phyloP scores from a whole-genome alignment of 1,140 invertebrate species.

The Anastatus disparis region DNA sequence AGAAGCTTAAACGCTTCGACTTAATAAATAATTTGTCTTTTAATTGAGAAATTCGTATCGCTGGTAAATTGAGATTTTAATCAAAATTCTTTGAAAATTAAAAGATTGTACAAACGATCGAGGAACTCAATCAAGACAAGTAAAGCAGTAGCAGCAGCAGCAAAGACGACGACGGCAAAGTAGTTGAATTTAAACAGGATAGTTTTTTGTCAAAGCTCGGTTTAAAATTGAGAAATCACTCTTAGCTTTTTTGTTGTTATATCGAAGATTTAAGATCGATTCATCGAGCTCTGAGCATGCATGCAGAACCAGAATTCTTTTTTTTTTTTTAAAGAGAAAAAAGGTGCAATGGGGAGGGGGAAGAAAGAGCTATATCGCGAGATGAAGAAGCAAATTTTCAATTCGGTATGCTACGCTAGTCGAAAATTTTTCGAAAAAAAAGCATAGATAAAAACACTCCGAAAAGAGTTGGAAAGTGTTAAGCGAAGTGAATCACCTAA shows the following conservation, averaged over 20 bases:
- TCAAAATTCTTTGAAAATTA: slow-evolving; percentile 22
- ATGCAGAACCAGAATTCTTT: not conserved
- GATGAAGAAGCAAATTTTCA: slow-evolving; percentile 41
- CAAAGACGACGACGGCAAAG: not conserved
- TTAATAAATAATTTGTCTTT: slow-evolving; percentile 35
- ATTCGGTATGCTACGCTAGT: slow-evolving; percentile 22
- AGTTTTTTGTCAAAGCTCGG: slow-evolving; percentile 6
- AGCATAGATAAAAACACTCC: not conserved
- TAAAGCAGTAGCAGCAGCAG: too few species aligned
- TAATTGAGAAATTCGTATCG: slow-evolving; percentile 37
- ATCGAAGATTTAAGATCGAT: not conserved
- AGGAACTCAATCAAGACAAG: slow-evolving; percentile 38
- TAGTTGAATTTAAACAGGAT: slow-evolving; percentile 30
- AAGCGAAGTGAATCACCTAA: slow-evolving; percentile 19
- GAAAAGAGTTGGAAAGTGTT: slow-evolving; percentile 15
- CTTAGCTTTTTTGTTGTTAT: slow-evolving; percentile 24
- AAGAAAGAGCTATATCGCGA: slow-evolving; percentile 8
- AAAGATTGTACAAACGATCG: slow-evolving; percentile 7
- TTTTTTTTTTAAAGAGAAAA: too few species aligned
- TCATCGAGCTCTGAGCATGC: slow-evolving; percentile 13
- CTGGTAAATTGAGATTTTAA: slow-evolving; percentile 10
- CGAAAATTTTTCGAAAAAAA: slow-evolving; percentile 23
- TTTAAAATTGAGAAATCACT: slow-evolving; percentile 42
- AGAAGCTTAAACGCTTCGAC: not conserved
- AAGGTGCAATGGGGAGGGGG: too few species aligned